Evolutionary conservation across 2,797 vertebrate genomes (phyloP), one percentile per base, ranked within the genome.

Genomic region (Crenuchus spilurus): DNA sequence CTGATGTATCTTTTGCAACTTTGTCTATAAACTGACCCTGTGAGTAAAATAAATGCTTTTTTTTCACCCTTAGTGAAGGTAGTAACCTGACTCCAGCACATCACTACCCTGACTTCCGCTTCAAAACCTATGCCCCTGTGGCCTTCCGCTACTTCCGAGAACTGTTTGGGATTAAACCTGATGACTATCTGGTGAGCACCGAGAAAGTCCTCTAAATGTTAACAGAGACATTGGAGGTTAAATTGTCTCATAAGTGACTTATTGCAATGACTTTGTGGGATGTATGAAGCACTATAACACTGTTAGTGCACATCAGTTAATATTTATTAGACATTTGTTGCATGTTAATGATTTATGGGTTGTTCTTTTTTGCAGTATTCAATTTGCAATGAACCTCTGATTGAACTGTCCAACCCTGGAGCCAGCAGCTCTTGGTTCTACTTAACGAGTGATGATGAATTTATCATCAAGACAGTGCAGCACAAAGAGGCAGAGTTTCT

Each of bases 401-500:
- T 98, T 74, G 96, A 98, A 84, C 88, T 99, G 74, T 93, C 95
- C 74, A 99, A 99, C 83, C 96, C 97, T 0, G 97, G 97, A 0
- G 96, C 97, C 77, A 98, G 97, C 84, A 96, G 97, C 31, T 98
- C 96, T 58, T 94, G 97, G 90, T 99, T 99, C 90, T 99, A 98
- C 87, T 91, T 98, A 75, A 98, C 97, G 82, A 96, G 96, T 1
- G 97, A 95, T 30, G 97, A 99, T 0, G 96, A 98, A 84, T 99
- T 99, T 85, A 98, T 99, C 82, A 98, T 98, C 80, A 99, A 99
- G 91, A 99, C 97, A 0, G 96, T 99, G 83, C 95, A 98, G 86
- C 95, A 94, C 77, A 99, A 99, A 88, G 97, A 99, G 87, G 97
- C 97, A 0, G 97, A 98, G 84, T 99, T 98, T 83, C 94, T 99